Evolutionary conservation across 2,113 vertebrate genomes (phyloP).

Genomic region (Gasterosteus aculeatus): DNA sequence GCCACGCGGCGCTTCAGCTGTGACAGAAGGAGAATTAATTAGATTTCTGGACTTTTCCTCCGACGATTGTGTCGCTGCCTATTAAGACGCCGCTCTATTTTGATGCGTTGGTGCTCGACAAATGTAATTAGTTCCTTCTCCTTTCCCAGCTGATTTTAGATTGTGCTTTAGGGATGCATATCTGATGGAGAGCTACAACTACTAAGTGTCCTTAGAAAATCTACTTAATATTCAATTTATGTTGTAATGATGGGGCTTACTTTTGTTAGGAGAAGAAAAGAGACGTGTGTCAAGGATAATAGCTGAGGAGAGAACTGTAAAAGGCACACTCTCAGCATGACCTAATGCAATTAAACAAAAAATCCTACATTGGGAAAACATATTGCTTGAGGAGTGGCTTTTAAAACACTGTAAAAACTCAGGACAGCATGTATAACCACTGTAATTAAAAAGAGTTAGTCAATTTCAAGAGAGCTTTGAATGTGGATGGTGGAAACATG

Average conservation of each 20-base stretch:
- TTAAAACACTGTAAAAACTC: constrained; percentile 25
- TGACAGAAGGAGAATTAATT: constrained; percentile 79
- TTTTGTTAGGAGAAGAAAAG: constrained; percentile 40
- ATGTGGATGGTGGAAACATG: background rate
- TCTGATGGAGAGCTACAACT: constrained; percentile 66
- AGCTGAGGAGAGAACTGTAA: constrained; percentile 27
- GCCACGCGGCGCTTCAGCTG: constrained; percentile 61
- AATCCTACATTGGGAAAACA: constrained; percentile 20
- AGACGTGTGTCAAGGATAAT: constrained; percentile 34
- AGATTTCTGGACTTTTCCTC: constrained; percentile 75
- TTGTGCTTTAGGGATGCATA: constrained; percentile 68
- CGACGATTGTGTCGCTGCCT: constrained; percentile 67
- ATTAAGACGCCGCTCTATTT: constrained; percentile 68
- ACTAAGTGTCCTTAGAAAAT: constrained; percentile 59
- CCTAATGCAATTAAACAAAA: constrained; percentile 36
- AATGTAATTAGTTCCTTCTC: constrained; percentile 74
- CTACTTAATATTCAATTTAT: constrained; percentile 58
- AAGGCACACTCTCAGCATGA: constrained; percentile 14
- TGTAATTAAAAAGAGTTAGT: background rate
- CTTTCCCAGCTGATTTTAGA: constrained; percentile 67
- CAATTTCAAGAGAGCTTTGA: background rate
- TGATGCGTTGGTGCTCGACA: constrained; percentile 72
- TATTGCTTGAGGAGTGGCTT: constrained; percentile 15
- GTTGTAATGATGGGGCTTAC: constrained; percentile 39
- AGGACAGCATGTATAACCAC: constrained; percentile 13